Evolutionary conservation across 1,140 invertebrate species (phyloP), one percentile per base, ranked within the genome.

Genomic region (Aphidius ervi): DNA sequence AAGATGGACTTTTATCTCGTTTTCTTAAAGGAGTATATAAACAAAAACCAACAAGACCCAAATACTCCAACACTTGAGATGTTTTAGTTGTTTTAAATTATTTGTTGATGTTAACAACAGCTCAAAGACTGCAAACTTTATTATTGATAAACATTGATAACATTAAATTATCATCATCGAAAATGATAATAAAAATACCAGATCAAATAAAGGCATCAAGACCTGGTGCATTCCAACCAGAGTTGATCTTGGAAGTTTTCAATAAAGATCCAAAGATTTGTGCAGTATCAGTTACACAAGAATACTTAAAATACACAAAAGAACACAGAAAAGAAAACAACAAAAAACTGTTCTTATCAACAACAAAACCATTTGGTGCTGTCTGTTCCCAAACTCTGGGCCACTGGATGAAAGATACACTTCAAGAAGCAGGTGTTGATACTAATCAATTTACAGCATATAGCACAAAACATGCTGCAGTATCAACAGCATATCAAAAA

Each of bases 381-480:
- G 61, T 46, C 6, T 40, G 41, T 31, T 3, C 53, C 39, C 57
- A 65, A 49, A 60, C 64, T 7, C 56, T 65, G 16, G 47, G 64
- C n/a, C 55, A 56, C 5, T 65, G 64, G 64, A 63, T 65, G 5
- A 63, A 62, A 45, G 45, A 43, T n/a, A 10, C 50, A 16, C 31
- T 65, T 16, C 31, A 31, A 10, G 54, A 62, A 58, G 50, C 42
- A 31, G 64, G 64, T 39, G 49, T 63, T 10, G 57, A 65, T 60
- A 59, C 57, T 4, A 6, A 49, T 6, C 40, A 42, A 37, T 75
- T 69, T 47, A 53, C 64, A 5, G 71, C 70, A 5, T 69, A 74
- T 23, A 70, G 68, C 57, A 70, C 70, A 5, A 65, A 67, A 5
- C 72, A 75, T 56, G 72, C 71, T 0, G 46, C 71, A 23, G 68